A percentile compares a stretch with the other conserved stretches of the same genome.
Conservation (phyloP, 2,888 invertebrate genomes). For the Thecocarcelia acutangulata region DNA sequence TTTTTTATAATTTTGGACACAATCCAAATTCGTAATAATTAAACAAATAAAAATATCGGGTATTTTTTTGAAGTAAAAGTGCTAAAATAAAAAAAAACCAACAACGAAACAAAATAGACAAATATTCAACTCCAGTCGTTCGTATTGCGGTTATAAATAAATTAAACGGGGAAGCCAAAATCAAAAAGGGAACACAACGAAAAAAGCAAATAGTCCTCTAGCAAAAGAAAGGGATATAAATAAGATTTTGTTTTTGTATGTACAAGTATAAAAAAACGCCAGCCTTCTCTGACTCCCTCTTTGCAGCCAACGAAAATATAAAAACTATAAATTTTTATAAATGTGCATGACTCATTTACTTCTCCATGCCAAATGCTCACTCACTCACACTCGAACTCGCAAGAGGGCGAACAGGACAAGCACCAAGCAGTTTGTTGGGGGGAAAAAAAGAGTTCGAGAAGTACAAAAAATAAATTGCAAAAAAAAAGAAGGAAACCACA, state of each 20-base stretch:
- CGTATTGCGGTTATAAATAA: slow-evolving; percentile 46
- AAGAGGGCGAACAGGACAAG: background rate
- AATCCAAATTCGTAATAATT: slow-evolving; percentile 63
- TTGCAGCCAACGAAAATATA: background rate
- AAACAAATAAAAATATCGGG: slow-evolving; percentile 48
- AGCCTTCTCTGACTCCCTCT: slow-evolving; percentile 43
- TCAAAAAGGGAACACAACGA: background rate
- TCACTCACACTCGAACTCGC: slow-evolving; percentile 8
- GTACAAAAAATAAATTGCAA: background rate
- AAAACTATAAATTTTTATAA: slow-evolving; percentile 35
- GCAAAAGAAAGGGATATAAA: slow-evolving; percentile 1
- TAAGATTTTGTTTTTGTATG: background rate
- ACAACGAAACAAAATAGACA: background rate
- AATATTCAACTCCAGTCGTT: slow-evolving; percentile 47
- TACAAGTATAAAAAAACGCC: background rate
- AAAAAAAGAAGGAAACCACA: background rate
- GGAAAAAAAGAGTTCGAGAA: background rate
- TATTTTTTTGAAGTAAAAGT: slow-evolving; percentile 22
- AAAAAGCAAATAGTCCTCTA: slow-evolving; percentile 21
- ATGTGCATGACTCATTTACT: slow-evolving; percentile 32
- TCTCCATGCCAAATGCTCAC: slow-evolving; percentile 11
- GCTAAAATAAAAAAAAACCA: slow-evolving; percentile 3
- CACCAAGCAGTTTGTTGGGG: background rate
- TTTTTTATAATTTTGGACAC: slow-evolving; percentile 56
- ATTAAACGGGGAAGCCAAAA: slow-evolving; percentile 13